Conservation (phyloP, 2,888 invertebrate genomes). For the Nymphalis polychloros region DNA sequence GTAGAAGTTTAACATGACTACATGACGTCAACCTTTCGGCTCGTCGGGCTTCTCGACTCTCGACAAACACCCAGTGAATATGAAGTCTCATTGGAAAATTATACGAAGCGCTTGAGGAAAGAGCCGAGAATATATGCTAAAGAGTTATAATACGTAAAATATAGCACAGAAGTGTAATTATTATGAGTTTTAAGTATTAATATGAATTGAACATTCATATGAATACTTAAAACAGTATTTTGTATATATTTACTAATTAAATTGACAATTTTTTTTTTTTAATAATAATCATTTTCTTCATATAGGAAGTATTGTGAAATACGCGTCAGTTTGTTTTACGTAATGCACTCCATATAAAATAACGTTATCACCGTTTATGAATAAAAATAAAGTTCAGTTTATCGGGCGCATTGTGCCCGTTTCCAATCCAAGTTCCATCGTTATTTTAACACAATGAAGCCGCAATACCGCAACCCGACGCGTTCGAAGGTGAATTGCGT, state of each 20-base stretch:
- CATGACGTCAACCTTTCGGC: constrained; percentile 80
- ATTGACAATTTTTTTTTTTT: neutral
- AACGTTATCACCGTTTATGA: constrained; percentile 18
- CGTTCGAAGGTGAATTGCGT: constrained; percentile 81
- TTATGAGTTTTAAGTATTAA: neutral
- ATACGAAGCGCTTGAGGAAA: constrained; percentile 61
- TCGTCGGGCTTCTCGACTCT: constrained; percentile 77
- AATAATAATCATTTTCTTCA: neutral
- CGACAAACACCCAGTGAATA: constrained; percentile 70
- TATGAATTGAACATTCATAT: too few relatives aligned
- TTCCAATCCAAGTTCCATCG: constrained; percentile 72
- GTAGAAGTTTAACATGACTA: constrained; percentile 70
- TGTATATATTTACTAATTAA: neutral
- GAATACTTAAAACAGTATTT: neutral
- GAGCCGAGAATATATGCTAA: constrained; percentile 37
- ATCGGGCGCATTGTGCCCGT: constrained; percentile 65
- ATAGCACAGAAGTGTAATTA: neutral
- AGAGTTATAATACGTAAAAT: constrained; percentile 3
- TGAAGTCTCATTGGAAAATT: constrained; percentile 71
- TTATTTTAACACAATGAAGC: constrained; percentile 80
- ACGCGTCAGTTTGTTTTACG: neutral
- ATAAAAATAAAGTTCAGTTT: constrained; percentile 55
- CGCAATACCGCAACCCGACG: constrained; percentile 81
- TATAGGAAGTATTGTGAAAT: constrained; percentile 4
- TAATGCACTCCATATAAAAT: constrained; percentile 8